phyloP scores from a whole-genome alignment of 2,888 invertebrate species.

The Campaea margaritaria region DNA sequence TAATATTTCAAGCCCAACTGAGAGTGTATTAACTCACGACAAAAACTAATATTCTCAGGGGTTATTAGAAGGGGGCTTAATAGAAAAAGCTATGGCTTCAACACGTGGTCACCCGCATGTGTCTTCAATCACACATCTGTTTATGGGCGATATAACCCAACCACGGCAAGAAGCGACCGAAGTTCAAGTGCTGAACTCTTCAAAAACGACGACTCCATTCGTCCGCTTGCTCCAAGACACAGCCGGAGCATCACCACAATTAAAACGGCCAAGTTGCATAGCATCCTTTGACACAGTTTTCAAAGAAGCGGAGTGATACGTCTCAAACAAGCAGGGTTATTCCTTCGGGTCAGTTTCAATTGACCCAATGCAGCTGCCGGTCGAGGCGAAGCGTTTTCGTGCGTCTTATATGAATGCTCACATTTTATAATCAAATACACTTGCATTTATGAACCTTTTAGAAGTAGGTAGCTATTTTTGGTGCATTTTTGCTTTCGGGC shows the following conservation, averaged over 20 bases:
- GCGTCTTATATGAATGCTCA: constrained; percentile 59
- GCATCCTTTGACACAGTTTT: constrained; percentile 34
- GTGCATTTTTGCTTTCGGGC: too few species aligned
- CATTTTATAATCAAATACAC: constrained; percentile 42
- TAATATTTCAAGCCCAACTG: constrained; percentile 31
- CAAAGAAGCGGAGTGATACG: constrained; percentile 34
- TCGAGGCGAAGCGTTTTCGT: constrained; percentile 64
- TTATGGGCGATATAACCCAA: constrained; percentile 37
- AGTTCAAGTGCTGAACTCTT: neutral
- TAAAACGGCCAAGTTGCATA: constrained; percentile 51
- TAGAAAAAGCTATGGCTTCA: constrained; percentile 49
- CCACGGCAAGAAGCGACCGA: constrained; percentile 8
- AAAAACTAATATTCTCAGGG: constrained; percentile 55
- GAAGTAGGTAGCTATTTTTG: too few species aligned
- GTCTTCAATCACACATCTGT: constrained; percentile 64
- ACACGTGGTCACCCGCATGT: constrained; percentile 80
- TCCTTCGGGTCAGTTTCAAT: constrained; percentile 77
- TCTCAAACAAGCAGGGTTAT: constrained; percentile 62
- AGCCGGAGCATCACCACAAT: constrained; percentile 40
- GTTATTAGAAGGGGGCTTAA: constrained; percentile 46
- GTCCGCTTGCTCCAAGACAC: constrained; percentile 54
- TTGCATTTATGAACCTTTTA: neutral
- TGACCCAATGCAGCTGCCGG: constrained; percentile 78
- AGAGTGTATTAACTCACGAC: constrained; percentile 34
- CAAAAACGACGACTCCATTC: constrained; percentile 46